A percentile compares a stretch with the other conserved stretches of the same genome.
These are phyloP conservation scores for Oryzias dopingdopingensis DNA, from an alignment of 2,797 vertebrate species.

Conservation along the genomic window DNA sequence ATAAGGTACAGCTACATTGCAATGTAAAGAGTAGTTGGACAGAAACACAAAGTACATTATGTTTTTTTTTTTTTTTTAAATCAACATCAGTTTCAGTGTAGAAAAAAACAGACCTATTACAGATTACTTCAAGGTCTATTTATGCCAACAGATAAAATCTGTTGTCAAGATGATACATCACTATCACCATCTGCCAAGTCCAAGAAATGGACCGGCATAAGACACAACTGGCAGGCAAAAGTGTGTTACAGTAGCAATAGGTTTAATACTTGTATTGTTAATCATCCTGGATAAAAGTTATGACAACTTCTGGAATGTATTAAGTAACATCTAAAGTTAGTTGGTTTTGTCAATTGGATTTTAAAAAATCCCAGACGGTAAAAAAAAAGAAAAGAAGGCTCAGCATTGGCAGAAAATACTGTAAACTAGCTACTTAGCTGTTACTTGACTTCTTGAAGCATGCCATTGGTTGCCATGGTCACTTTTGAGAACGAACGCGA, in stretches of 20 bases:
- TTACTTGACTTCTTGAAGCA: conserved; percentile 4
- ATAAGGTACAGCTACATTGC: conserved; percentile 27
- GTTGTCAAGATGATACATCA: conserved; percentile 38
- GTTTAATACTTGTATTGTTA: not conserved
- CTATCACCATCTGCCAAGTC: conserved; percentile 31
- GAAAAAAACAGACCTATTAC: conserved; percentile 9
- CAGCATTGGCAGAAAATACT: not conserved
- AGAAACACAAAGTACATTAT: conserved; percentile 26
- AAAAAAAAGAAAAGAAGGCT: not conserved
- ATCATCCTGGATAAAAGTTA: no score
- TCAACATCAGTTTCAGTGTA: conserved; percentile 22
- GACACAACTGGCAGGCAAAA: conserved; percentile 17
- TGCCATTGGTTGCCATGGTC: conserved; percentile 15
- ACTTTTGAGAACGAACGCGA: conserved; percentile 1
- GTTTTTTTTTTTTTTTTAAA: conserved; percentile 27
- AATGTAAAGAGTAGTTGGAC: conserved; percentile 24
- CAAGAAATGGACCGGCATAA: conserved; percentile 26
- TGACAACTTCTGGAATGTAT: no score
- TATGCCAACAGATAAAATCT: conserved; percentile 26
- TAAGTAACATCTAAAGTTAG: no score
- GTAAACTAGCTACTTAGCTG: conserved; percentile 3
- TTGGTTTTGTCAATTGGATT: no score
- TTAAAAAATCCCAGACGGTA: no score
- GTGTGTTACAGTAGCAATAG: not conserved
- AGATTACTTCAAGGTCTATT: conserved; percentile 39